Evolutionary conservation across 1,140 invertebrate genomes (phyloP).

Genomic region (Solenopsis fugax): DNA sequence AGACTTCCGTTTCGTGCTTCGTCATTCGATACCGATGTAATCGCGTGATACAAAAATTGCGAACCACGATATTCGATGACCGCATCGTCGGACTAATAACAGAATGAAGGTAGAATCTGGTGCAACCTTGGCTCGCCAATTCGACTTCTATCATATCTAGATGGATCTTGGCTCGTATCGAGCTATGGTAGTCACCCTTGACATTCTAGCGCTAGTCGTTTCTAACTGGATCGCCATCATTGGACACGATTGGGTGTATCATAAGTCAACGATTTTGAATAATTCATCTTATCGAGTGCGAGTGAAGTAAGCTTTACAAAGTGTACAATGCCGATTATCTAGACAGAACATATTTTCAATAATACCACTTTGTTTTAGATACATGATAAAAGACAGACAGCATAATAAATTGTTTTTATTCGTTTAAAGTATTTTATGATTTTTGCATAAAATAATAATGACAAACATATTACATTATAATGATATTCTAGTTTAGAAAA

Average conservation of each 20-base stretch:
- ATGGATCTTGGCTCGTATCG: constrained; percentile 58
- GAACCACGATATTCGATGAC: constrained; percentile 28
- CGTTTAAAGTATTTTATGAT: background rate
- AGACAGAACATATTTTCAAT: background rate
- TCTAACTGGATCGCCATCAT: constrained; percentile 46
- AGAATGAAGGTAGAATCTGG: constrained; percentile 55
- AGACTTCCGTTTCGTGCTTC: constrained; percentile 17
- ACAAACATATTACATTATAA: background rate
- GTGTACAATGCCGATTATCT: background rate
- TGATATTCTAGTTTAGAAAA: background rate
- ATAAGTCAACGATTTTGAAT: constrained; percentile 58
- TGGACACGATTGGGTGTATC: constrained; percentile 38
- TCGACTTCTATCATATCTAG: constrained; percentile 56
- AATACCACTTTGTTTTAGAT: background rate
- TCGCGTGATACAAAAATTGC: constrained; percentile 45
- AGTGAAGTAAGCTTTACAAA: constrained; percentile 1
- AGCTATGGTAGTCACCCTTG: constrained; percentile 59
- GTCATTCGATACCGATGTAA: background rate
- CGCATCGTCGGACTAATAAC: constrained; percentile 39
- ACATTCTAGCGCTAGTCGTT: constrained; percentile 51
- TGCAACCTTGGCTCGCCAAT: constrained; percentile 52
- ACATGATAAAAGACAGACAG: background rate
- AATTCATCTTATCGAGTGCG: constrained; percentile 27
- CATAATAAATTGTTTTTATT: background rate
- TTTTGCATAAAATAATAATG: background rate